Percentiles rank a stretch among this genome's conserved stretches.
Evolutionary conservation across 2,797 vertebrate genomes (phyloP).

Genomic region (Cephalopachus bancanus): DNA sequence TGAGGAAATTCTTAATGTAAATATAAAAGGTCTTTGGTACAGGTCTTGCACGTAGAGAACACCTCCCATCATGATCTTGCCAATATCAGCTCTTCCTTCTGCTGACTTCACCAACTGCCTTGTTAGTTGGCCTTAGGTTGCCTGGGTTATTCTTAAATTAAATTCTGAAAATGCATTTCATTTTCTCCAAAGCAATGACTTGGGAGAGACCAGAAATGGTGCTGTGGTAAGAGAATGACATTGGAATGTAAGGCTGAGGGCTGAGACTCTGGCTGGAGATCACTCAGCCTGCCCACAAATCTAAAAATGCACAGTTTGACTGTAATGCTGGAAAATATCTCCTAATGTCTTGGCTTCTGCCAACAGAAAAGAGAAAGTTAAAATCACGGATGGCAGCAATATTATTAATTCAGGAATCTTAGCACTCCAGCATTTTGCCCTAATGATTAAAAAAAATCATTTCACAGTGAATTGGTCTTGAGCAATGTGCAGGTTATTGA

Average conservation of each 20-base stretch:
- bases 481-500: not conserved
- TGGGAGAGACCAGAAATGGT: slow-evolving; percentile 69
- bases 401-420: slow-evolving; percentile 76
- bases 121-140: slow-evolving; percentile 68
- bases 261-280: slow-evolving; percentile 83
- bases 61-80: not conserved
- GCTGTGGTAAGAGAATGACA: slow-evolving; percentile 77
- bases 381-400: slow-evolving; percentile 80
- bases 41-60: not conserved
- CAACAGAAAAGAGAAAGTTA: slow-evolving; percentile 80
- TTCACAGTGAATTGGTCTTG: not conserved
- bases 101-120: slow-evolving; percentile 62
- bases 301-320: slow-evolving; percentile 83
- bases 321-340: slow-evolving; percentile 84
- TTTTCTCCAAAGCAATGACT: slow-evolving; percentile 73
- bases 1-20: not conserved
- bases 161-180: slow-evolving; percentile 78
- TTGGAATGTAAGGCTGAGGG: slow-evolving; percentile 71
- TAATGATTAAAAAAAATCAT: slow-evolving; percentile 46
- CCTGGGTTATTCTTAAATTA: slow-evolving; percentile 75
- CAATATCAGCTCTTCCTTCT: not conserved
- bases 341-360: slow-evolving; percentile 81
- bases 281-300: slow-evolving; percentile 85
- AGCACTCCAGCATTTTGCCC: slow-evolving; percentile 34
- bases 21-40: not conserved